Conservation (phyloP, 2,888 invertebrate species). For the Isotomurus palustris region DNA sequence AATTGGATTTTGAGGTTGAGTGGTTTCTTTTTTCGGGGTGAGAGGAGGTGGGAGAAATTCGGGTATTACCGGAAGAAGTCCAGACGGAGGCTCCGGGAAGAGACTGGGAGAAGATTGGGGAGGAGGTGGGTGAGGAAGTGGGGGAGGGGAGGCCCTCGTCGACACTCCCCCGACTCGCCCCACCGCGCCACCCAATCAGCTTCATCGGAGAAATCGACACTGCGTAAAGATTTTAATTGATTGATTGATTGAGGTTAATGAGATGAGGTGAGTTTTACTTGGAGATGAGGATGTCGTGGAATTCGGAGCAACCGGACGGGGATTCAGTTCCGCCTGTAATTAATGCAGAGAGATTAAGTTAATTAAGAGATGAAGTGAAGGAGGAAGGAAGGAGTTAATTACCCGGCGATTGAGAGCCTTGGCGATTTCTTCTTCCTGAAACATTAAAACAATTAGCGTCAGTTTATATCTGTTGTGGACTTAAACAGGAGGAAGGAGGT, state of each 20-base stretch:
- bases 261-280: not conserved
- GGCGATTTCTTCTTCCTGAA: conserved; percentile 2
- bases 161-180: too few species aligned
- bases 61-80: not conserved
- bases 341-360: too few species aligned
- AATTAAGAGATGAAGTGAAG: too few species aligned
- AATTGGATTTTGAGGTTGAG: not conserved
- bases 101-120: too few species aligned
- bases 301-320: not conserved
- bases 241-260: not conserved
- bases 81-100: too few species aligned
- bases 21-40: not conserved
- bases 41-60: not conserved
- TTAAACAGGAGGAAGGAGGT: too few species aligned
- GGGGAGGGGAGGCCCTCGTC: too few species aligned
- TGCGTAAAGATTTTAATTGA: too few species aligned
- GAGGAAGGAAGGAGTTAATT: not conserved
- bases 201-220: too few species aligned
- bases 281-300: not conserved
- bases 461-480: too few species aligned
- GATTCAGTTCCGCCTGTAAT: too few species aligned
- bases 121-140: not conserved
- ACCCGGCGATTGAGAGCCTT: not conserved
- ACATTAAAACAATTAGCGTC: not conserved
- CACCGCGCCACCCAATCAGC: too few species aligned